Evolutionary conservation across 2,797 vertebrate genomes (phyloP), one percentile per base, ranked within the genome.

Genomic region (Allobates femoralis): DNA sequence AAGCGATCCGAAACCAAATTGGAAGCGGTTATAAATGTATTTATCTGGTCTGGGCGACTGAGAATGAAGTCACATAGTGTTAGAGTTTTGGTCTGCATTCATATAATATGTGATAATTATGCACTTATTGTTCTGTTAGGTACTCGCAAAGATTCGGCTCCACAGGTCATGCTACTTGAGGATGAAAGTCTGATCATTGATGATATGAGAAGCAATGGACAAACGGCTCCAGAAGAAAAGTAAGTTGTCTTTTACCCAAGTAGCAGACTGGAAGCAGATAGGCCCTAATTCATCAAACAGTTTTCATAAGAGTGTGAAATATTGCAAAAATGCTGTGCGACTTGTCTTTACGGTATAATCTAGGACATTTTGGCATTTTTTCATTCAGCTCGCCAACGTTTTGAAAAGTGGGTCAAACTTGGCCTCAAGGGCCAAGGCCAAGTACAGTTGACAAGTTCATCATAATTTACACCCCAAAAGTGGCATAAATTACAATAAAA

Each of bases 151-250:
- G 97, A 98, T 89, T 96, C 96, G 0, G 79, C 94, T 14, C 97
- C 97, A 76, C 97, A 98, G 91, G 97, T 99, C 84, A 94, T 99
- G 73, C 95, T 99, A 79, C 97, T 97, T 0, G 98, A 99, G 88
- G 98, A 99, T 88, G 98, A 99, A 91, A 99, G 98, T 93, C 96
- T 99, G 89, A 99, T 99, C 69, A 92, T 98, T 51, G 98, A 99
- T 92, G 98, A 99, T 92, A 97, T 96, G 88, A 96, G 96, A 92
- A 99, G 97, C 92, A 99, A 99, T 0, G 98, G 98, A 21, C 98
- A 99, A 93, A 98, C 96, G 0, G 94, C 97, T 75, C 97, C 94
- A 0, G 98, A 99, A 92, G 98, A 99, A 90, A 99, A 99, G 98
- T 99, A 93, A 93, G 97, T 55, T 78, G n/a, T 11, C 41, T 14